A percentile compares a stretch with the other conserved stretches of the same genome.
phyloP scores from a whole-genome alignment of 1,140 invertebrate genomes.

The Nephotettix cincticeps region DNA sequence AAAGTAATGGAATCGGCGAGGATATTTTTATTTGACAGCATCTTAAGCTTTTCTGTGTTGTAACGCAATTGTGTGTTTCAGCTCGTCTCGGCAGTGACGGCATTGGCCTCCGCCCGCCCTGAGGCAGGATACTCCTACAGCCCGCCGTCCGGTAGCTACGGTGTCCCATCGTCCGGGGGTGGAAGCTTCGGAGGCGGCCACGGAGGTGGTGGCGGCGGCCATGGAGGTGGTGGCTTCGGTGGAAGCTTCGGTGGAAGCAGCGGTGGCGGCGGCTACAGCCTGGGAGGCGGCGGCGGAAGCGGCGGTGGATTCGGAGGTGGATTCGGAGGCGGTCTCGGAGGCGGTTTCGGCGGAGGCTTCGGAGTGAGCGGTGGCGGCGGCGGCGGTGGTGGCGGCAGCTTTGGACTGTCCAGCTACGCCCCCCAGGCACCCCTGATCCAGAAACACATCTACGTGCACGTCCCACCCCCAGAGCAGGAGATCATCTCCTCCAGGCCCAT shows the following conservation, averaged over 20 bases:
- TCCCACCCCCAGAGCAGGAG: conserved; percentile 72
- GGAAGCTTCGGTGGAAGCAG: conserved; percentile 42
- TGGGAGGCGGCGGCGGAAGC: conserved; percentile 40
- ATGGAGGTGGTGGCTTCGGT: conserved; percentile 38
- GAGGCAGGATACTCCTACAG: conserved; percentile 56
- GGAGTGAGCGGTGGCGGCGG: conserved; percentile 43
- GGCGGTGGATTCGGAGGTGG: conserved; percentile 42
- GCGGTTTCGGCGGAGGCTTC: conserved; percentile 43
- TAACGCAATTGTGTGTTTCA: conserved; percentile 39
- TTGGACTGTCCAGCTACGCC: conserved; percentile 45
- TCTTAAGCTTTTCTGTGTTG: background rate
- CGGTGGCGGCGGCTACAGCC: conserved; percentile 43
- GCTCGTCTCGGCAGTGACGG: conserved; percentile 54
- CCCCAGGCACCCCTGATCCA: conserved; percentile 57
- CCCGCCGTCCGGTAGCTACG: conserved; percentile 44
- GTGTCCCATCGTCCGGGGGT: conserved; percentile 41
- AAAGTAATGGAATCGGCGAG: background rate
- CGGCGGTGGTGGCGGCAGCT: conserved; percentile 44
- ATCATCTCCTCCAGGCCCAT: conserved; percentile 58
- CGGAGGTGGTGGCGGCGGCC: conserved; percentile 44
- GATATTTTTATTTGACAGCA: background rate
- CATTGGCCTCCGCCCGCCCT: conserved; percentile 52
- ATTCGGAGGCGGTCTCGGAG: conserved; percentile 35
- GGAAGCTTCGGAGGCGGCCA: conserved; percentile 43
- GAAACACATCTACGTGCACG: conserved; percentile 81